Conservation (phyloP, 2,113 vertebrate genomes). For the Clarias batrachus region DNA sequence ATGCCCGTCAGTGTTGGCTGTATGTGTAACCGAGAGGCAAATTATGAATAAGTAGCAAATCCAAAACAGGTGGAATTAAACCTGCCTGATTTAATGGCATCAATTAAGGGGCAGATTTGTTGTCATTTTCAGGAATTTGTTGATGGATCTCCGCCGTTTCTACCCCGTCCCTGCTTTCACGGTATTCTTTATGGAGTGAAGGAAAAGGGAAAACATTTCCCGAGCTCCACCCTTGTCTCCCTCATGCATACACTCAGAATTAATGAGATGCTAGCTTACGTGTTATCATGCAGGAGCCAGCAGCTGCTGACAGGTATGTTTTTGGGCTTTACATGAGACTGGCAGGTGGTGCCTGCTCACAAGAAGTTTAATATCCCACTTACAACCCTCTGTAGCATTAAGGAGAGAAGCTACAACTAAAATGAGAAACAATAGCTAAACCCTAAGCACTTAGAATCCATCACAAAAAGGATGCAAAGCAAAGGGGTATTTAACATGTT, state of each 20-base stretch:
- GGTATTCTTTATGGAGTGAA: slow-evolving; percentile 31
- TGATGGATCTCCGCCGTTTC: slow-evolving; percentile 40
- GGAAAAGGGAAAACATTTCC: slow-evolving; percentile 37
- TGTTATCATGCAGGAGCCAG: slow-evolving; percentile 50
- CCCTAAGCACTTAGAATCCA: slow-evolving; percentile 58
- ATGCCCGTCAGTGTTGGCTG: background rate
- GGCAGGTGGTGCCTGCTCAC: slow-evolving; percentile 50
- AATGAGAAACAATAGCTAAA: slow-evolving; percentile 52
- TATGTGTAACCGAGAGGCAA: slow-evolving; percentile 35
- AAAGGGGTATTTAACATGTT: slow-evolving; percentile 38
- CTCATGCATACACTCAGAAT: slow-evolving; percentile 10
- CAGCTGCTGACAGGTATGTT: slow-evolving; percentile 55
- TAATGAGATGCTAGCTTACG: slow-evolving; percentile 57
- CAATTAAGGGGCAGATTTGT: slow-evolving; percentile 54
- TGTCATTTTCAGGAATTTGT: slow-evolving; percentile 48
- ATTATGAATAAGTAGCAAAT: slow-evolving; percentile 49
- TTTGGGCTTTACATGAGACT: slow-evolving; percentile 48
- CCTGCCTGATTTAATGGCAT: slow-evolving; percentile 51
- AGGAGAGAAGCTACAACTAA: slow-evolving; percentile 44
- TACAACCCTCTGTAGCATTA: slow-evolving; percentile 39
- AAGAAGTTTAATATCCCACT: slow-evolving; percentile 41
- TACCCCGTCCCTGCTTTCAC: slow-evolving; percentile 26
- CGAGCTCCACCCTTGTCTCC: slow-evolving; percentile 45
- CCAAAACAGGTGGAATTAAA: slow-evolving; percentile 38
- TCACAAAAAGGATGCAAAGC: slow-evolving; percentile 42